Conservation (phyloP, 2,888 invertebrate species). For the Ligdia adustata region DNA sequence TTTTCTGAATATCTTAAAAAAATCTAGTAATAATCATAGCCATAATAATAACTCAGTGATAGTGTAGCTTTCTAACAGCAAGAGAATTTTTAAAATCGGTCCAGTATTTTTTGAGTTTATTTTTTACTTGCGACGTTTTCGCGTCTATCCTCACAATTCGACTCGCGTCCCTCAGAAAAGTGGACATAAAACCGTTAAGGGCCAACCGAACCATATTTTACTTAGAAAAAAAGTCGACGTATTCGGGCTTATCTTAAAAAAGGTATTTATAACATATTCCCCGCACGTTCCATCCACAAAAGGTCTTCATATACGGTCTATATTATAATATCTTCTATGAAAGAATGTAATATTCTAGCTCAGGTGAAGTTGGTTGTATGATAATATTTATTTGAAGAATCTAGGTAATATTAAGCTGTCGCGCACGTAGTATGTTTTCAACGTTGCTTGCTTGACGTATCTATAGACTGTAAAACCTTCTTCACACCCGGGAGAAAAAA, state of each 20-base stretch:
- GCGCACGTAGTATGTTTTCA: not conserved
- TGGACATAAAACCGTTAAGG: constrained; percentile 12
- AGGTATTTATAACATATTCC: constrained; percentile 22
- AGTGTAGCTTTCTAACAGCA: too few relatives aligned
- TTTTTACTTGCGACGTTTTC: too few relatives aligned
- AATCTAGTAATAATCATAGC: too few relatives aligned
- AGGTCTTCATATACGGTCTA: constrained; percentile 26
- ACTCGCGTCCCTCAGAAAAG: not conserved
- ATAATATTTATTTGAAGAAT: constrained; percentile 29
- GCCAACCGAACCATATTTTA: constrained; percentile 13
- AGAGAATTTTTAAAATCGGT: too few relatives aligned
- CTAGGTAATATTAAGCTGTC: constrained; percentile 24
- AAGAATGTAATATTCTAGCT: constrained; percentile 28
- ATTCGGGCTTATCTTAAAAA: constrained; percentile 16
- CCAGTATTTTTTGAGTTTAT: too few relatives aligned
- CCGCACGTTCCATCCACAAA: constrained; percentile 24
- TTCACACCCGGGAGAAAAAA: too few relatives aligned
- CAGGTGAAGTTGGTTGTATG: constrained; percentile 27
- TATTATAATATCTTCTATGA: too few relatives aligned
- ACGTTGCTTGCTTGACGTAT: too few relatives aligned
- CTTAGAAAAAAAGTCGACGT: constrained; percentile 16
- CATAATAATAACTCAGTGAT: too few relatives aligned
- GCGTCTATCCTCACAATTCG: not conserved
- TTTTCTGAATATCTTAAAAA: too few relatives aligned
- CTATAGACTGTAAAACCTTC: too few relatives aligned